phyloP scores from a whole-genome alignment of 2,797 vertebrate species.

The Diceros bicornis region DNA sequence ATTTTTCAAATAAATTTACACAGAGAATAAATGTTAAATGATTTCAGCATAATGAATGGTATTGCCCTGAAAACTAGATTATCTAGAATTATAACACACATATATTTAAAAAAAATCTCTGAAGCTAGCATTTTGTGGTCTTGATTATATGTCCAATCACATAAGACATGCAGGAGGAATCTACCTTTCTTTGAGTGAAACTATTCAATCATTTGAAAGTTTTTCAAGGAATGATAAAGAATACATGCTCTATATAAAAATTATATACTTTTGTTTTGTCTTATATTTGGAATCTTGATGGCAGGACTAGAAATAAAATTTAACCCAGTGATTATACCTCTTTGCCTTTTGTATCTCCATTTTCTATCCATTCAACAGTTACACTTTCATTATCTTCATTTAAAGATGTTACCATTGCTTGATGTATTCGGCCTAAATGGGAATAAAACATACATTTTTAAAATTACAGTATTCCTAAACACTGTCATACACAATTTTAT shows the following conservation, averaged over 20 bases:
- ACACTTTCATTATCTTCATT: conserved; percentile 98
- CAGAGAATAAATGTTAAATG: conserved; percentile 18
- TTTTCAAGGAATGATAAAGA: conserved; percentile 54
- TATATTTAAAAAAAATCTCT: conserved; percentile 40
- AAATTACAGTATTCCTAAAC: conserved; percentile 60
- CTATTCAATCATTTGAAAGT: conserved; percentile 30
- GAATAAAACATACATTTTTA: conserved; percentile 72
- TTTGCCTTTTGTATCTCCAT: conserved; percentile 99
- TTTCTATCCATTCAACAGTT: conserved; percentile 99
- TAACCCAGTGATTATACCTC: conserved; percentile 91
- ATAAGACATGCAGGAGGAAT: neutral
- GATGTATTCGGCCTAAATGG: conserved; percentile 96
- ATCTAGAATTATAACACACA: conserved; percentile 36
- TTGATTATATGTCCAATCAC: neutral
- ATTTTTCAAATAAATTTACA: conserved; percentile 59
- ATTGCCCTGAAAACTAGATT: conserved; percentile 39
- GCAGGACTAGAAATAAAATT: conserved; percentile 49
- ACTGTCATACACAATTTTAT: neutral
- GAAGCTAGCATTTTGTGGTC: neutral
- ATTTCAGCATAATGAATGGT: neutral
- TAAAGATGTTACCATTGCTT: conserved; percentile 99
- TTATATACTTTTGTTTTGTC: conserved; percentile 20
- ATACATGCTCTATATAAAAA: neutral
- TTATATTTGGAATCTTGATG: conserved; percentile 1
- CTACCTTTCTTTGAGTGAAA: conserved; percentile 19